Evolutionary conservation across 37 sponge, comb jelly and placozoan species (phyloP).

Genomic region (Crambe crambe): DNA sequence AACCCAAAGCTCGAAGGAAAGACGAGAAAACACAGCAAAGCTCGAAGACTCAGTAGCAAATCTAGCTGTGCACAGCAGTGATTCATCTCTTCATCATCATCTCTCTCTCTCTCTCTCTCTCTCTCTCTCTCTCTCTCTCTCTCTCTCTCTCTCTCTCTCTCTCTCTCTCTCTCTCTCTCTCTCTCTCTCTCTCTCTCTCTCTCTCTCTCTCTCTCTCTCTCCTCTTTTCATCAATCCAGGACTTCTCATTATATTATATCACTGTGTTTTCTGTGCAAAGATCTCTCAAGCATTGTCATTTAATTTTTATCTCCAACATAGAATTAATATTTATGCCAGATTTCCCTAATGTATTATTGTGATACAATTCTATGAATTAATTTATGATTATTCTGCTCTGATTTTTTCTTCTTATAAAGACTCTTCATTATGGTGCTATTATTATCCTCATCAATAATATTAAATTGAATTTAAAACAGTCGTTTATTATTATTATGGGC

Average conservation of each 20-base stretch:
- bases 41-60: slow-evolving; percentile 21
- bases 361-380: too few relatives aligned
- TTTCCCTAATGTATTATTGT: neutral
- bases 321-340: neutral
- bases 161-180: too few relatives aligned
- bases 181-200: slow-evolving; percentile 17
- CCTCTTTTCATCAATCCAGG: neutral
- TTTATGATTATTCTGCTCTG: too few relatives aligned
- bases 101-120: neutral
- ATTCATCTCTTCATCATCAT: neutral
- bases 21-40: neutral
- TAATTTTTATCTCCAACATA: neutral
- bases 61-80: slow-evolving; percentile 43
- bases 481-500: too few relatives aligned
- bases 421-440: too few relatives aligned
- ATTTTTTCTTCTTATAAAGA: too few relatives aligned
- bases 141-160: slow-evolving; percentile 19
- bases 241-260: neutral
- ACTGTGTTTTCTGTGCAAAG: neutral
- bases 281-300: neutral
- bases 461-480: too few relatives aligned
- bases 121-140: slow-evolving; percentile 13
- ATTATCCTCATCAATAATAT: too few relatives aligned
- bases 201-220: slow-evolving; percentile 51
- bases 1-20: neutral